These are phyloP conservation scores for Acrocephalus kingi DNA, from an alignment of 2,113 vertebrate genomes.

Conservation along the genomic window DNA sequence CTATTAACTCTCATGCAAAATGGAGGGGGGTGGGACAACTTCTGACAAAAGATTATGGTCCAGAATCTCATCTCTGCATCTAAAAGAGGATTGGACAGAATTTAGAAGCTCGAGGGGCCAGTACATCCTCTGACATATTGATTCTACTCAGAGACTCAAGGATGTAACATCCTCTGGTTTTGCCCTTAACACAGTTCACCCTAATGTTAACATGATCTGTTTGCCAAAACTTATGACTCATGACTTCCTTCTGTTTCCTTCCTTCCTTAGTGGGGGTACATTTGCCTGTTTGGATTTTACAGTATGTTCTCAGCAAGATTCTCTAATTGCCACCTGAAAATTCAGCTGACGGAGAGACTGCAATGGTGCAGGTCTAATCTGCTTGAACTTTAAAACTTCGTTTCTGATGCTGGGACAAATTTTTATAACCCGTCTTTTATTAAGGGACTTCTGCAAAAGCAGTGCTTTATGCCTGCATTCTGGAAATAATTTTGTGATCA, in stretches of 20 bases:
- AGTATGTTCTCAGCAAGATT: background rate
- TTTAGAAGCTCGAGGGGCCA: background rate
- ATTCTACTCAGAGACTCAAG: background rate
- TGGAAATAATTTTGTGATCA: slow-evolving; percentile 17
- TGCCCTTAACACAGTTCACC: background rate
- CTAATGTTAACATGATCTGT: background rate
- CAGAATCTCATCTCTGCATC: background rate
- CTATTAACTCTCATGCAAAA: background rate
- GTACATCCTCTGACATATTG: background rate
- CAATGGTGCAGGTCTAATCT: background rate
- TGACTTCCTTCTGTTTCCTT: background rate
- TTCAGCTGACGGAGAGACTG: background rate
- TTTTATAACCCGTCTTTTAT: background rate
- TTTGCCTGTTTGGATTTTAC: background rate
- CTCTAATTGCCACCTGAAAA: background rate
- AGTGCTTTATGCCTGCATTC: background rate
- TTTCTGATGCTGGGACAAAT: background rate
- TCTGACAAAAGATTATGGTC: background rate
- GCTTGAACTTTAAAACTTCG: background rate
- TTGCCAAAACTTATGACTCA: slow-evolving; percentile 22
- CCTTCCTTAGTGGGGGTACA: background rate
- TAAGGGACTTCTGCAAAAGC: background rate
- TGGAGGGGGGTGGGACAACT: background rate
- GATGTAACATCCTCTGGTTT: background rate
- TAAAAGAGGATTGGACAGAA: background rate